Base-by-base conservation (phyloP, 2,797 vertebrate species). In the Podargus strigoides region DNA sequence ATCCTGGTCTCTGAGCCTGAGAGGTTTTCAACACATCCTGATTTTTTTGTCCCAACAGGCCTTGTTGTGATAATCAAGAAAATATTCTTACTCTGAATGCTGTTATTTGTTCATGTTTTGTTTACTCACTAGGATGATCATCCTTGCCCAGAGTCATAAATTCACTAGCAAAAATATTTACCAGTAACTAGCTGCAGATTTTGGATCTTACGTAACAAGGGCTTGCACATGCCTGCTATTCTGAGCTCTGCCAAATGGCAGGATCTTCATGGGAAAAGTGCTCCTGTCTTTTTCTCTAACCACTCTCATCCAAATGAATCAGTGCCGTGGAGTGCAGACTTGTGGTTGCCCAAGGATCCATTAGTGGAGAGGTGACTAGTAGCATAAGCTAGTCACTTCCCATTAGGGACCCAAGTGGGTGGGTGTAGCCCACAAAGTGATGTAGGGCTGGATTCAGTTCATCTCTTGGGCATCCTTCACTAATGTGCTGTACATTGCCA, bases 81-180 rank as follows among this genome's bases (percentile, higher is more conserved):
- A 87, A 82, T 47, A 34, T 46, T 73, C 39, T 50, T 39, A 4
- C 62, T 73, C 47, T 3, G 50, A 79, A 44, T 3, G 26, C 75
- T 70, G 78, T 21, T 52, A 21, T 81, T 94, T 86, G 76, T 82
- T 70, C 82, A 2, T 73, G 68, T 30, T 92, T 74, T 95, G 88
- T 93, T 95, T 90, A 60, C 77, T 90, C 47, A 8, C 70, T 9
- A 13, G 32, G 52, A 85, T 32, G 41, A 84, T 73, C 28, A 6
- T 68, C 87, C 79, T 78, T n/a, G 85, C 68, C 79, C 42, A 17
- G 37, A 80, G 74, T 28, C 14, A 17, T 88, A 89, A 95, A 93
- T 94, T 73, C 90, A 76, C 90, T 41, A 58, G 56, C 67, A 76
- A 46, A 84, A 96, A 93, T 84, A 90, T 96, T 96, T 95, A 62